Percentiles rank a stretch among this genome's conserved stretches.
phyloP scores from a whole-genome alignment of 2,888 invertebrate genomes.

The Pasiphila rectangulata region DNA sequence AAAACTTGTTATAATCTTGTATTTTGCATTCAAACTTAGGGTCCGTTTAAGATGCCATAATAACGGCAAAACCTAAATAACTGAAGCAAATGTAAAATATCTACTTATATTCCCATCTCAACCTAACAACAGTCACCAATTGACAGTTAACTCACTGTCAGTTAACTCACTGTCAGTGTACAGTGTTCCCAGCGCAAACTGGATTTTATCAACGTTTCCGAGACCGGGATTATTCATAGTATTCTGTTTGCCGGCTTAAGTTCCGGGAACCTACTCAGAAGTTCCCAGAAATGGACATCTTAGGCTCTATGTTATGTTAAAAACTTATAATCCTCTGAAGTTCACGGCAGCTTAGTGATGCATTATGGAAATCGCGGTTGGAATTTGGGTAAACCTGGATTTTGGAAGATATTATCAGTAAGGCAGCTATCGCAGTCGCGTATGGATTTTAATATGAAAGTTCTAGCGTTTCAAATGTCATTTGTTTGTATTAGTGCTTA shows the following conservation, averaged over 20 bases:
- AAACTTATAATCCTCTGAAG: conserved; percentile 20
- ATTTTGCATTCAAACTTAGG: too few relatives aligned
- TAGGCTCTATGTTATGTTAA: conserved; percentile 15
- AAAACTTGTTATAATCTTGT: too few relatives aligned
- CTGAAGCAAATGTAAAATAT: too few relatives aligned
- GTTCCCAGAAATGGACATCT: conserved; percentile 18
- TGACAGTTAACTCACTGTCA: conserved; percentile 7
- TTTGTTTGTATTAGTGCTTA: not conserved
- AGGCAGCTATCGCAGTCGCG: too few relatives aligned
- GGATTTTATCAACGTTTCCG: conserved; percentile 17
- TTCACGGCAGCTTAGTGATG: conserved; percentile 13
- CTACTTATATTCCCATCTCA: not conserved
- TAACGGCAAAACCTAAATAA: too few relatives aligned
- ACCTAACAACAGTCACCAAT: too few relatives aligned
- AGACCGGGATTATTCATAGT: conserved; percentile 23
- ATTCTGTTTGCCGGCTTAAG: conserved; percentile 23
- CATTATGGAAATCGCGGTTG: conserved; percentile 5
- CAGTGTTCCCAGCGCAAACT: conserved; percentile 14
- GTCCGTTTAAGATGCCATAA: too few relatives aligned
- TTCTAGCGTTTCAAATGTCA: not conserved
- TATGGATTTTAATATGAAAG: conserved; percentile 1
- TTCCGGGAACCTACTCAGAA: conserved; percentile 19
- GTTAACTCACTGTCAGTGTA: conserved; percentile 7
- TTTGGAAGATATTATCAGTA: conserved; percentile 2
- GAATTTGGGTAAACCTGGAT: not conserved